These are phyloP conservation scores for Chaetura pelagica DNA, from an alignment of 2,113 vertebrate genomes.

Conservation along the genomic window DNA sequence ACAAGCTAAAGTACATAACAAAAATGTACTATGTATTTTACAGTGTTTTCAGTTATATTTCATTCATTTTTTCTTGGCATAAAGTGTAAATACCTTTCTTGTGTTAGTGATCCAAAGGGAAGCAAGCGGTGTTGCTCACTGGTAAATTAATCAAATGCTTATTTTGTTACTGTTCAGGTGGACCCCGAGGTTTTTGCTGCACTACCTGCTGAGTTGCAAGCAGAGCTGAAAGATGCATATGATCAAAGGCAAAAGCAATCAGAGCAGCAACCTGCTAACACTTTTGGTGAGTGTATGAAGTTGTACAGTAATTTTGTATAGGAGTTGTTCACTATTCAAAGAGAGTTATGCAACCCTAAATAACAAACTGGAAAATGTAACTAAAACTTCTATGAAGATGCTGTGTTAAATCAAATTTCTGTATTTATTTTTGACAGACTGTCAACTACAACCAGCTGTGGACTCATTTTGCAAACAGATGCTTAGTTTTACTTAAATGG, in stretches of 20 bases:
- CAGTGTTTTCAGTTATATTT: not conserved
- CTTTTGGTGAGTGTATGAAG: slow-evolving; percentile 54
- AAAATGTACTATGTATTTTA: not conserved
- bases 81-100: not conserved
- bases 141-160: not conserved
- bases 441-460: not conserved
- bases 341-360: not conserved
- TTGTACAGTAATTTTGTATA: not conserved
- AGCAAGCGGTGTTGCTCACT: not conserved
- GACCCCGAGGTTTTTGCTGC: slow-evolving; percentile 97
- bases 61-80: not conserved
- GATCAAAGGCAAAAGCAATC: slow-evolving; percentile 79
- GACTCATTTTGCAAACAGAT: slow-evolving; percentile 28
- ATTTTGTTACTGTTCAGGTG: slow-evolving; percentile 79
- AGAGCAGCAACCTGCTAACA: slow-evolving; percentile 70
- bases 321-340: not conserved
- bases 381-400: not conserved
- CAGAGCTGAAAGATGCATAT: slow-evolving; percentile 91
- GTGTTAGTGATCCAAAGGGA: not conserved
- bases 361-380: not conserved
- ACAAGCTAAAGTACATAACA: not conserved
- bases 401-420: not conserved
- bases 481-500: not conserved
- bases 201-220: slow-evolving; percentile 92
- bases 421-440: not conserved